Conservation (phyloP, 2,888 invertebrate genomes). For the Campopleginae sp. region DNA sequence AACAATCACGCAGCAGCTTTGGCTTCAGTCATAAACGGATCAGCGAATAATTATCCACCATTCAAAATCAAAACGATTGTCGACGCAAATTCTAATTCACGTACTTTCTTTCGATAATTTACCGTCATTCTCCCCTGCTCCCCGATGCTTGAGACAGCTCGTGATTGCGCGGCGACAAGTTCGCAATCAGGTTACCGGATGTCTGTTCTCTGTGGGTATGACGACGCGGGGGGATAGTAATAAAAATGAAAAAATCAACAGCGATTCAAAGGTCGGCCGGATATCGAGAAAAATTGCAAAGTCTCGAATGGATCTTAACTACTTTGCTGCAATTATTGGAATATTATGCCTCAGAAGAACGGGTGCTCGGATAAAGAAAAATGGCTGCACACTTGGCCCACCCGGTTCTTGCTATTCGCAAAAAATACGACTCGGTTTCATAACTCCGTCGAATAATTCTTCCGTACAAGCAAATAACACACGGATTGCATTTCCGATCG, state of each 20-base stretch:
- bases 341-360: slow-evolving; percentile 5
- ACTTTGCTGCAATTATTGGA: slow-evolving; percentile 27
- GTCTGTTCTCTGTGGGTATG: slow-evolving; percentile 19
- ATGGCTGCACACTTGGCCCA: not conserved
- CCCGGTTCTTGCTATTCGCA: not conserved
- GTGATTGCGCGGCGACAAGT: slow-evolving; percentile 57
- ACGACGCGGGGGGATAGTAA: not conserved
- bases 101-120: slow-evolving; percentile 27
- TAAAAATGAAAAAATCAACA: slow-evolving; percentile 12
- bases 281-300: slow-evolving; percentile 36
- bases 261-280: slow-evolving; percentile 18
- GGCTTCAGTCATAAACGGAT: not conserved
- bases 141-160: slow-evolving; percentile 23
- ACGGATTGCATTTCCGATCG: slow-evolving; percentile 70
- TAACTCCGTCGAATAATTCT: slow-evolving; percentile 41
- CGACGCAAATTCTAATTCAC: slow-evolving; percentile 49
- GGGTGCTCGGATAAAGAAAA: not conserved
- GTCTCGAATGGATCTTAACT: slow-evolving; percentile 39
- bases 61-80: slow-evolving; percentile 60
- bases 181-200: slow-evolving; percentile 65
- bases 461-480: slow-evolving; percentile 43
- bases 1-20: not conserved
- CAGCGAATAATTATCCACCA: slow-evolving; percentile 29
- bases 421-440: slow-evolving; percentile 44
- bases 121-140: not conserved